Conservation (phyloP, 2,113 vertebrate species). For the Manacus vitellinus region DNA sequence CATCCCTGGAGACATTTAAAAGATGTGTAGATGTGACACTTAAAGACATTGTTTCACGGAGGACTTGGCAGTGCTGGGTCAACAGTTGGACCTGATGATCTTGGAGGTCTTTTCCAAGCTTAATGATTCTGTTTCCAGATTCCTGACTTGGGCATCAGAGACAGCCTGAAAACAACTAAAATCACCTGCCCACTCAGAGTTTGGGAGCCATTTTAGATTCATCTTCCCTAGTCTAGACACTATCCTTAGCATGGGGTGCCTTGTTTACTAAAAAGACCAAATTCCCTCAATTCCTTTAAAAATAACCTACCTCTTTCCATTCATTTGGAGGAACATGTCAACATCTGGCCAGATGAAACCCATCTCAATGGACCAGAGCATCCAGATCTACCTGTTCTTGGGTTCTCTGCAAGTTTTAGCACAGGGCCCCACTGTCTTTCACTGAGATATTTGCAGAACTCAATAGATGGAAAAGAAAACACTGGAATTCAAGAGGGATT, state of each 20-base stretch:
- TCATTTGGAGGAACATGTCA: background rate
- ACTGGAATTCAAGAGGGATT: background rate
- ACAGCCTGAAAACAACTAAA: background rate
- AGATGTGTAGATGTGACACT: background rate
- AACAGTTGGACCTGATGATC: background rate
- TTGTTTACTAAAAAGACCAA: background rate
- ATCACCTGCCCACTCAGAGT: background rate
- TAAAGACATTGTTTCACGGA: background rate
- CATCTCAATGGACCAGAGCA: background rate
- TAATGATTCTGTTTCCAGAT: background rate
- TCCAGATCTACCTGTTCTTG: background rate
- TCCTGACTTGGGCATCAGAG: background rate
- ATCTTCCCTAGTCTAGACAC: background rate
- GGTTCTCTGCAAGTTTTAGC: background rate
- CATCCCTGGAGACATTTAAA: background rate
- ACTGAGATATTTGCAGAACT: background rate
- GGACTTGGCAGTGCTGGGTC: background rate
- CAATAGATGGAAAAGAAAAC: background rate
- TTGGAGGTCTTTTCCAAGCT: background rate
- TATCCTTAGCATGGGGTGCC: accelerated
- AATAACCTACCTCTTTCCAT: background rate
- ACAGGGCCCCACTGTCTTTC: accelerated
- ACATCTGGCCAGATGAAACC: background rate
- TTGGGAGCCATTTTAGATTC: background rate
- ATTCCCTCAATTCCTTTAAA: background rate